Evolutionary conservation across 2,113 vertebrate genomes (phyloP), one percentile per base, ranked within the genome.

Genomic region (Anolis carolinensis): DNA sequence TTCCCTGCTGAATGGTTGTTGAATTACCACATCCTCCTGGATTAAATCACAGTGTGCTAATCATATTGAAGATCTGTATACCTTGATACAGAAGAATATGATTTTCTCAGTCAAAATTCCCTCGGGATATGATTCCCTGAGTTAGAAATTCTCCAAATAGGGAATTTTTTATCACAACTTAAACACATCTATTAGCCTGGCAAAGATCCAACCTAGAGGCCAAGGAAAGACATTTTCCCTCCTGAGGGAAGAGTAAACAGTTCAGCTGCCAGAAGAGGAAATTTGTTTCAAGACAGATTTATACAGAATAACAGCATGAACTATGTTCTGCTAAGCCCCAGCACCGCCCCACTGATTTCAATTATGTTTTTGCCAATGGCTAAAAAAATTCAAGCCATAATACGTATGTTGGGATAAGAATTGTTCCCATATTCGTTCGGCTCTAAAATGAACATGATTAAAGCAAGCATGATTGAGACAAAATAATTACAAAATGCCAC

Each of bases 1-100:
- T 90, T 94, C 80, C 90, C 92, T 91, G 88, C 90, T 89, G 92
- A 91, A 92, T 91, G 88, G 90, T 82, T 94, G 90, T 90, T 95
- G 92, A 91, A 91, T 93, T 94, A 91, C 87, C 86, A 76, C 82
- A 88, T 93, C 89, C 90, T 83, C 72, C 91, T 82, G 92, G 70
- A 87, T 89, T 86, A 80, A 81, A 75, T 86, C 85, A 39, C 85
- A 32, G 11, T 86, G 86, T 89, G 91, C 85, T 48, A 89, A 89
- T 70, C 81, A 87, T 67, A 77, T 81, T 90, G 86, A 88, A 84
- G 92, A 94, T 81, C 85, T 90, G 85, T 91, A 74, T 39, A 44
- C 87, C 88, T 90, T 92, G 84, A 93, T 91, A 87, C 30, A 91
- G 78, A 52, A 77, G 92, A 92, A 91, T 90, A 92, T 91, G 91